phyloP scores from a whole-genome alignment of 1,140 invertebrate species.

The Phthorimaea operculella region DNA sequence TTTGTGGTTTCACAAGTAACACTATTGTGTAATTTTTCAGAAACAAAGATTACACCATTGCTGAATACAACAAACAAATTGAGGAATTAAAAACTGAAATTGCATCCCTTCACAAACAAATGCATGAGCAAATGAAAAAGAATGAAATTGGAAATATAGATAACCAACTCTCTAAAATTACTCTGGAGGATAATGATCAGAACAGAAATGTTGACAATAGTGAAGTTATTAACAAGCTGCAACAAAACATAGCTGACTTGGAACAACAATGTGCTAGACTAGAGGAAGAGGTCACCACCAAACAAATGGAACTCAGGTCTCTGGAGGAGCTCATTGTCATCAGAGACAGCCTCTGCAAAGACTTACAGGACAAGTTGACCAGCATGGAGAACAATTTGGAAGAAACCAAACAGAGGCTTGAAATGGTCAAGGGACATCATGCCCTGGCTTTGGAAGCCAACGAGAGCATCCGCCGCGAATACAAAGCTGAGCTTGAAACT shows the following conservation, averaged over 20 bases:
- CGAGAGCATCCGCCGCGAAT: slow-evolving; percentile 61
- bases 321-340: slow-evolving; percentile 56
- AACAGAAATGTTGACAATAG: slow-evolving; percentile 12
- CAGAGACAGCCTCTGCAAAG: slow-evolving; percentile 55
- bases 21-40: slow-evolving; percentile 29
- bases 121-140: slow-evolving; percentile 28
- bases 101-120: slow-evolving; percentile 32
- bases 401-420: slow-evolving; percentile 53
- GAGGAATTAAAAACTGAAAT: slow-evolving; percentile 55
- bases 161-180: slow-evolving; percentile 28
- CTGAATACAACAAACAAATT: slow-evolving; percentile 55
- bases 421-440: slow-evolving; percentile 64
- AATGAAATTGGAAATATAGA: slow-evolving; percentile 26
- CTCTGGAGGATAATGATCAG: slow-evolving; percentile 20
- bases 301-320: slow-evolving; percentile 52
- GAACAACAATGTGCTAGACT: slow-evolving; percentile 48
- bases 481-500: slow-evolving; percentile 58
- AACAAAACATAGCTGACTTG: slow-evolving; percentile 35
- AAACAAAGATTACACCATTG: slow-evolving; percentile 56
- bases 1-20: too few relatives aligned
- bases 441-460: slow-evolving; percentile 62
- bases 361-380: slow-evolving; percentile 57
- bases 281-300: slow-evolving; percentile 46
- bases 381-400: slow-evolving; percentile 43
- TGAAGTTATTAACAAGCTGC: slow-evolving; percentile 24